Conservation (phyloP, 2,113 vertebrate genomes). For the Puntigrus tetrazona region DNA sequence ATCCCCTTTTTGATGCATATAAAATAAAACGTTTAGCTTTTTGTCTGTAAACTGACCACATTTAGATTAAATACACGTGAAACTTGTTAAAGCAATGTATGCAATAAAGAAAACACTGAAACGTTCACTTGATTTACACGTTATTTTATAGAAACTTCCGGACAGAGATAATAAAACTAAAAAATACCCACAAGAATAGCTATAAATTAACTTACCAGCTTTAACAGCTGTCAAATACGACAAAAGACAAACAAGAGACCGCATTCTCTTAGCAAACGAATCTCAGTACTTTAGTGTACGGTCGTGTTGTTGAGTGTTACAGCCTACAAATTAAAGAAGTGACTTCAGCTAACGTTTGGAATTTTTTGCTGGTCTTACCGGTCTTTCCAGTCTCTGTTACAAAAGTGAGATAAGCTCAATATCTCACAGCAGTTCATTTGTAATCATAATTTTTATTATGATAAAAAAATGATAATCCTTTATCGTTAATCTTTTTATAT, state of each 20-base stretch:
- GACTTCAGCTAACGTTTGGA: background rate
- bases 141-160: background rate
- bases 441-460: too few relatives aligned
- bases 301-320: background rate
- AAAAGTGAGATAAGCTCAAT: background rate
- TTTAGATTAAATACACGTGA: background rate
- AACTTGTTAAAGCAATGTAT: background rate
- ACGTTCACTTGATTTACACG: background rate
- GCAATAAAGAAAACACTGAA: background rate
- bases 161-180: background rate
- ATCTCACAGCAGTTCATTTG: background rate
- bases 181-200: background rate
- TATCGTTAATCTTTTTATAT: too few relatives aligned
- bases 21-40: background rate
- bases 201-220: background rate
- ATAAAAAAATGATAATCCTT: too few relatives aligned
- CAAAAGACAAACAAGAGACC: background rate
- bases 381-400: background rate
- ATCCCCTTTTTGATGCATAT: background rate
- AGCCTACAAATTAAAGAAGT: background rate
- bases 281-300: background rate
- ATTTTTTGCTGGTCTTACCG: background rate
- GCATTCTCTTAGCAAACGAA: background rate
- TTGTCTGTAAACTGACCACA: background rate
- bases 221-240: constrained; percentile 10